Base-by-base conservation (phyloP, 2,113 vertebrate species). In the Tympanuchus pallidicinctus region DNA sequence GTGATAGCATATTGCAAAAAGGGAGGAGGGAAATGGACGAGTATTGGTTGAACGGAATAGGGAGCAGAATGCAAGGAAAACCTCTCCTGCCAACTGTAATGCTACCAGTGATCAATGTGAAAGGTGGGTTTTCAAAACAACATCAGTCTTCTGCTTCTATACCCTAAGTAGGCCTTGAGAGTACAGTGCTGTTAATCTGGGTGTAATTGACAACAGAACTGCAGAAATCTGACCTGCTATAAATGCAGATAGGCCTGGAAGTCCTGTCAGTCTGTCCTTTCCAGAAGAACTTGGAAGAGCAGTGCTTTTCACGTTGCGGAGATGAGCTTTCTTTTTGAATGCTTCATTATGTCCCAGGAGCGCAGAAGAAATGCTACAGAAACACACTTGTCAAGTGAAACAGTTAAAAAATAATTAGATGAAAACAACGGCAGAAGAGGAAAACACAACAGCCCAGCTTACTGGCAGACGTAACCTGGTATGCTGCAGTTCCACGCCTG, bases 301-400 rank as follows among this genome's bases (percentile, higher is more conserved):
- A 72, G 38, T 43, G 30, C 65, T 78, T 94, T 81, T 65, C 45
- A 86, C 25, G 11, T 27, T 32, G 45, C 47, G 32, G 86, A 72
- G 79, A 93, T 17, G 79, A 73, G 73, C 43, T 45, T 69, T 52
- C 65, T 93, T 11, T 56, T 70, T 80, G 64, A 93, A 90, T 67
- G 47, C 22, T 67, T 88, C 52, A 60, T 92, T 93, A 83, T 92
- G 56, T 80, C 81, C 76, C 80, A 89, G 84, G 88, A 91, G 28
- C 78, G 77, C 48, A 92, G 60, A 74, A 79, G 34, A 20, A 64
- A 90, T 52, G 7, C 34, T 43, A 1, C 47, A 48, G 73, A 86
- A 88, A 52, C 75, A 63, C n/a, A 94, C 95, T 93, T 94, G 57
- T 82, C 61, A 84, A 90, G 17, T 74, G 28, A 91, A 94, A 72